These are phyloP conservation scores for Acromyrmex echinatior DNA, from an alignment of 1,140 invertebrate species.

Conservation along the genomic window DNA sequence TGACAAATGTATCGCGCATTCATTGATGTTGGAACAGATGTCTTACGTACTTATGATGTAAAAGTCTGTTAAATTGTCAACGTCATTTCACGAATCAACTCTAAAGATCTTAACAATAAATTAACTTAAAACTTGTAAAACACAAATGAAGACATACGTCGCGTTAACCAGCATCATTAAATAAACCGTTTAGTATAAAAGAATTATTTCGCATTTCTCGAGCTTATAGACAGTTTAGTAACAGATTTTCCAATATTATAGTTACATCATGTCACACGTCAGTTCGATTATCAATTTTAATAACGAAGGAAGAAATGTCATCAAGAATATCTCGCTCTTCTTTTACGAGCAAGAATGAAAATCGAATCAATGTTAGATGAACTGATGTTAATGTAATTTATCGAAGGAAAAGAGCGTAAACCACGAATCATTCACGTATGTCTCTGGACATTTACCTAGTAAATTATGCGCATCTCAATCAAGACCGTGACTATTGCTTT, in stretches of 20 bases:
- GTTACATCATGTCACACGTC: not conserved
- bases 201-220: not conserved
- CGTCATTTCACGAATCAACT: not conserved
- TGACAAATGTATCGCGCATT: constrained; percentile 20
- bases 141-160: not conserved
- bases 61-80: constrained; percentile 15
- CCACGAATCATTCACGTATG: not conserved
- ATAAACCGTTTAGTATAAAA: not conserved
- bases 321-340: not conserved
- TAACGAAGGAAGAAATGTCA: not conserved
- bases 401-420: not conserved
- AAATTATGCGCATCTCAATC: constrained; percentile 59
- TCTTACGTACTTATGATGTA: constrained; percentile 20
- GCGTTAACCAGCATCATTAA: not conserved
- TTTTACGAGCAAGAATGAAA: not conserved
- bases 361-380: not conserved
- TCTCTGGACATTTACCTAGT: constrained; percentile 8
- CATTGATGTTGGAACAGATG: constrained; percentile 40
- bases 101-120: constrained; percentile 14
- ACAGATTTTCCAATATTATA: not conserved
- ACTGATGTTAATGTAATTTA: constrained; percentile 2
- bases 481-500: constrained; percentile 23
- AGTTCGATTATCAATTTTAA: not conserved
- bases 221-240: not conserved
- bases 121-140: not conserved